These are phyloP conservation scores for Dufourea novaeangliae DNA, from an alignment of 1,140 invertebrate genomes.

Conservation along the genomic window DNA sequence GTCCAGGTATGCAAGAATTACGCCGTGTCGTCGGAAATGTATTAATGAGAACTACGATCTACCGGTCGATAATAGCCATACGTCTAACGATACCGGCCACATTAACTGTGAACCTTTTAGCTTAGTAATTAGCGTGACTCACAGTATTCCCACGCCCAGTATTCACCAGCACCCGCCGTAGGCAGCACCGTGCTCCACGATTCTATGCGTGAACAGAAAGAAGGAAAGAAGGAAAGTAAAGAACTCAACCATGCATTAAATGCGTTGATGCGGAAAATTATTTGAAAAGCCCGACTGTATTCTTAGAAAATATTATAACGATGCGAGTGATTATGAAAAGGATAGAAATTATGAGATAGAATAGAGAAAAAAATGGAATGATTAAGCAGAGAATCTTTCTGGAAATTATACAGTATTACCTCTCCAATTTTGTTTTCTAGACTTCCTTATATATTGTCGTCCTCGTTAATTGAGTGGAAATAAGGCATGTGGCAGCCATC, in stretches of 20 bases:
- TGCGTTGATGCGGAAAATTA: constrained; percentile 3
- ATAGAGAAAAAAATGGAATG: neutral
- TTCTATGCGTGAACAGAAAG: constrained; percentile 76
- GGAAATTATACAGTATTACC: too few species aligned
- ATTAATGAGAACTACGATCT: constrained; percentile 53
- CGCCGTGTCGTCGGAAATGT: neutral
- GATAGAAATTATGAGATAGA: neutral
- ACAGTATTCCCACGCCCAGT: constrained; percentile 80
- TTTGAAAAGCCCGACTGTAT: neutral
- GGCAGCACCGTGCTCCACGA: constrained; percentile 81
- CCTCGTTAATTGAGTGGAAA: too few species aligned
- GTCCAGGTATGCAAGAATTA: constrained; percentile 12
- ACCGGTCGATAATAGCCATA: constrained; percentile 55
- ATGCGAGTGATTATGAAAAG: neutral
- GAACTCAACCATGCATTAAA: constrained; percentile 65
- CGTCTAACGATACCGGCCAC: constrained; percentile 36
- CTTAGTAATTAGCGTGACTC: constrained; percentile 74
- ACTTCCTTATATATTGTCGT: too few species aligned
- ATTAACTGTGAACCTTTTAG: constrained; percentile 49
- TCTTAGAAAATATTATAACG: neutral
- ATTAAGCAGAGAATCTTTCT: neutral
- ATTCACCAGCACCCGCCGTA: constrained; percentile 79
- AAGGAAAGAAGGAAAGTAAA: constrained; percentile 72
- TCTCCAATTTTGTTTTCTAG: too few species aligned
- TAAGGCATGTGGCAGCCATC: too few species aligned